Conservation (phyloP, 2,797 vertebrate genomes). For the Paedocypris micromegethes region DNA sequence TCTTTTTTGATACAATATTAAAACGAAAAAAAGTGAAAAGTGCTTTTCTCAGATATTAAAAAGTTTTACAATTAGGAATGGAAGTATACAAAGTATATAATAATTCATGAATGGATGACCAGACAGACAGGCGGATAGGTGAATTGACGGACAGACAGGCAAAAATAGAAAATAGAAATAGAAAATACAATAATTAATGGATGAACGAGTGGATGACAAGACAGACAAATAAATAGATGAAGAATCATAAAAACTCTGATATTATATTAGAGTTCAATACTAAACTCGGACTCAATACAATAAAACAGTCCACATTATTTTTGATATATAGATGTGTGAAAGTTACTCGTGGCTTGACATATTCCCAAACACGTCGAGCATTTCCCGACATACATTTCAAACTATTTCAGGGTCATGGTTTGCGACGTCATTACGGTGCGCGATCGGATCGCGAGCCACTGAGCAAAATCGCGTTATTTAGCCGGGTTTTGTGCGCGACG, state of each 20-base stretch:
- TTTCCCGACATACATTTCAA: neutral
- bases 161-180: neutral
- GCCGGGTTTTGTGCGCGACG: conserved; percentile 11
- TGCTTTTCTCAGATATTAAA: too few species aligned
- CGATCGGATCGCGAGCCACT: neutral
- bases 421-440: neutral
- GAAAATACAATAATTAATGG: neutral
- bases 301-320: neutral
- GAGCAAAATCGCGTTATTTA: conserved; percentile 9
- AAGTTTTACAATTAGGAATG: too few species aligned
- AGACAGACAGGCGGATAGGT: neutral
- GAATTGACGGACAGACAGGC: neutral
- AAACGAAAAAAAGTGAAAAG: too few species aligned
- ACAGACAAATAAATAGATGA: neutral
- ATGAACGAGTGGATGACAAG: neutral
- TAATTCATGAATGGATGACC: neutral
- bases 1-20: too few species aligned
- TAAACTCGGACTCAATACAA: neutral
- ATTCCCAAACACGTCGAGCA: neutral
- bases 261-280: neutral
- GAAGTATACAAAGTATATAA: too few species aligned
- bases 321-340: neutral
- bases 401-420: neutral
- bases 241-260: neutral
- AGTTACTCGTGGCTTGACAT: neutral